phyloP scores from a whole-genome alignment of 23 tunicate genomes.

The Phallusia fumigata region DNA sequence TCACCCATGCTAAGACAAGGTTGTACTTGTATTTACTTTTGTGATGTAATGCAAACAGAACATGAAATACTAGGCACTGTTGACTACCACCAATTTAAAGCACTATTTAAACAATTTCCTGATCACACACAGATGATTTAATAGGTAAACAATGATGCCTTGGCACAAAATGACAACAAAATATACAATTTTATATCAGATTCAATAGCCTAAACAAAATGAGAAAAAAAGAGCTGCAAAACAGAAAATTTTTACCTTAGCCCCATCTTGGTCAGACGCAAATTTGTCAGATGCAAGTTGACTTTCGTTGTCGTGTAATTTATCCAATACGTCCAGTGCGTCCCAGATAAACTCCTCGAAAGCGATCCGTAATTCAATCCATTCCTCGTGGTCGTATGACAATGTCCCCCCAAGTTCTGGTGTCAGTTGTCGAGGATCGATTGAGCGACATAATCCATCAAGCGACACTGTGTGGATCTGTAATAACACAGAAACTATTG shows the following conservation, averaged over 20 bases:
- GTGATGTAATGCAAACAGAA: too few relatives aligned
- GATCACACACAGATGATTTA: too few relatives aligned
- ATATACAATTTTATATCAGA: not conserved
- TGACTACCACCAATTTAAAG: too few relatives aligned
- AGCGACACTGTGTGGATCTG: conserved; percentile 88
- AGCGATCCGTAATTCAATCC: conserved; percentile 87
- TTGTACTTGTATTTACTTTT: too few relatives aligned
- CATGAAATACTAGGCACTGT: too few relatives aligned
- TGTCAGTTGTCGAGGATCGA: conserved; percentile 80
- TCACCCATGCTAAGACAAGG: too few relatives aligned
- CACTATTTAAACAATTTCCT: too few relatives aligned
- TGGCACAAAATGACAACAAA: too few relatives aligned
- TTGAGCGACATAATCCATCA: conserved; percentile 49
- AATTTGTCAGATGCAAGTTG: conserved; percentile 46
- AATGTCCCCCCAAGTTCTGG: conserved; percentile 78
- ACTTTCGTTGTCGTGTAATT: conserved; percentile 62
- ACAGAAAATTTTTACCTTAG: conserved; percentile 44
- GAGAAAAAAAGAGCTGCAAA: not conserved
- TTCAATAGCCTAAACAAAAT: not conserved
- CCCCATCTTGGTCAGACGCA: conserved; percentile 70
- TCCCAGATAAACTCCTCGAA: conserved; percentile 94
- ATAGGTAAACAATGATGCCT: too few relatives aligned
- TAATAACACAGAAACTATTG: not conserved
- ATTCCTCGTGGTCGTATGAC: conserved; percentile 88
- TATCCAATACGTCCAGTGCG: conserved; percentile 82